Base-by-base conservation (phyloP, 2,113 vertebrate genomes). In the Haliaeetus leucogaster region DNA sequence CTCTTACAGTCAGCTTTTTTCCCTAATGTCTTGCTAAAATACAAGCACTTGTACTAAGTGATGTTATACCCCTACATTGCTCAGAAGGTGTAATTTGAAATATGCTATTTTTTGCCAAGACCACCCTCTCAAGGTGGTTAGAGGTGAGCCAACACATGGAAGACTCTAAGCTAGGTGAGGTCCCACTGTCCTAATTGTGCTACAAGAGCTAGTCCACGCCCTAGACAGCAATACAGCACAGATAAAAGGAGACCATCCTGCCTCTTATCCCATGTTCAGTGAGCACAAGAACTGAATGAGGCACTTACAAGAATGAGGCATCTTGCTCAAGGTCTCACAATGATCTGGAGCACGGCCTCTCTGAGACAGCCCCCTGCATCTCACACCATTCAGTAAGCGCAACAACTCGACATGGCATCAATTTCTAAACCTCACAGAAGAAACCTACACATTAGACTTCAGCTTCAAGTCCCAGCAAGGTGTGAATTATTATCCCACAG, bases 401-500 rank as follows among this genome's bases (percentile, higher is more conserved):
- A 32, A 1, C 16, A 48, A 13, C 34, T 86, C 10, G 0, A 7
- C 1, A 20, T 12, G 25, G 36, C 67, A 84, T 18, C 61, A 12
- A 4, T 26, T 53, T 47, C 90, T 26, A 79, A 84, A 68, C 12
- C 78, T 53, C 6, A 0, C 26, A 70, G n/a, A 86, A 87, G 32
- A 73, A 92, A 66, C 43, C 3, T 21, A 26, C 53, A 4, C 14
- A 32, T 77, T 68, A 78, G 72, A 71, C 63, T 92, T 65, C 12
- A 6, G 56, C 27, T 84, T 72, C 38, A 15, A 87, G 84, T 77
- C 52, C 58, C 71, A 72, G 92, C 50, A 92, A 92, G 16, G 71
- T 78, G 29, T 79, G 78, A 97, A 76, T 95, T 94, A 94, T 84
- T 91, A 83, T 78, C 91, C 96, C 92, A 90, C 56, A 74, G 93